Conservation (phyloP, 2,113 vertebrate species). For the Orthonyx spaldingii region DNA sequence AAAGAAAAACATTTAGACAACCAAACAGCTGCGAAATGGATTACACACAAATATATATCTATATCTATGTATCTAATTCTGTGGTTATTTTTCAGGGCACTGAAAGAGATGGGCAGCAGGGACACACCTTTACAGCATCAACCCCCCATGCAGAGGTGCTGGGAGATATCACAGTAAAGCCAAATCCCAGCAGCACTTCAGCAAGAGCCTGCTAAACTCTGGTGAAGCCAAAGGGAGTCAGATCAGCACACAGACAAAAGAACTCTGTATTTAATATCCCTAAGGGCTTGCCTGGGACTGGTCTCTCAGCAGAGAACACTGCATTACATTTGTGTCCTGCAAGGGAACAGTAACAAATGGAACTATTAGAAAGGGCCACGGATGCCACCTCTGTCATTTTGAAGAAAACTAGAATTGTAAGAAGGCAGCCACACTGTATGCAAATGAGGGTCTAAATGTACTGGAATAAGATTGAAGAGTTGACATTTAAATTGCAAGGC, state of each 20-base stretch:
- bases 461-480: conserved; percentile 7
- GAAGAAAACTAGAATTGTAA: not conserved
- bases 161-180: not conserved
- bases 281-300: not conserved
- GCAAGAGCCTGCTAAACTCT: not conserved
- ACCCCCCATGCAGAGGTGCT: not conserved
- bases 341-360: conserved; percentile 1
- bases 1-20: not conserved
- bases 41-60: not conserved
- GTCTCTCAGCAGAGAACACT: not conserved
- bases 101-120: not conserved
- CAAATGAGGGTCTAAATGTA: not conserved
- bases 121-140: not conserved
- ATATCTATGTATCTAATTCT: not conserved
- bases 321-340: conserved; percentile 1
- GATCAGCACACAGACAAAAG: not conserved
- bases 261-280: not conserved
- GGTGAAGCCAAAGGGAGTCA: not conserved
- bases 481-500: conserved; percentile 27
- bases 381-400: not conserved
- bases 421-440: not conserved
- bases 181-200: not conserved
- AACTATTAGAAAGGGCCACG: not conserved
- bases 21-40: not conserved
- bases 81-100: not conserved